phyloP scores from a whole-genome alignment of 2,888 invertebrate species.

The Phaedon cochleariae region DNA sequence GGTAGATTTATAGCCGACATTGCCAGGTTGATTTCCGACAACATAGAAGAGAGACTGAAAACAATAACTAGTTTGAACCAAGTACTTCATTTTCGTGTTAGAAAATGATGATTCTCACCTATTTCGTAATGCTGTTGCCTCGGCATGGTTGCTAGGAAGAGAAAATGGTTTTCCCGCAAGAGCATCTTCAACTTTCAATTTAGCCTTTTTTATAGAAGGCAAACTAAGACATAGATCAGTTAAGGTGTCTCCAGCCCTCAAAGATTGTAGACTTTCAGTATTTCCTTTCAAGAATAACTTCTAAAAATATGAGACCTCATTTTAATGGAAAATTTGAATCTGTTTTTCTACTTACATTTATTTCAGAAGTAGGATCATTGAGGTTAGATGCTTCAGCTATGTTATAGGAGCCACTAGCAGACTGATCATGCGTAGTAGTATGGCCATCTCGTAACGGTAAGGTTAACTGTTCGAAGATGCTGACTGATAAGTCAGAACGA shows the following conservation, averaged over 20 bases:
- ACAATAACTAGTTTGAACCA: no score
- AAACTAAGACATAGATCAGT: constrained; percentile 83
- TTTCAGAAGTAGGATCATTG: constrained; percentile 61
- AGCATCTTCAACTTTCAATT: constrained; percentile 70
- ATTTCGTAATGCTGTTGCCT: constrained; percentile 74
- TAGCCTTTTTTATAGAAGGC: constrained; percentile 72
- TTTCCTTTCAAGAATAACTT: constrained; percentile 82
- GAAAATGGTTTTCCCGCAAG: constrained; percentile 73
- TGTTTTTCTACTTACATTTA: constrained; percentile 57
- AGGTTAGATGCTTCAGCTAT: constrained; percentile 43
- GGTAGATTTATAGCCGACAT: constrained; percentile 86
- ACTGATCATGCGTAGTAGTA: constrained; percentile 52
- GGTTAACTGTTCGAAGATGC: constrained; percentile 78
- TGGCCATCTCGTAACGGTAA: constrained; percentile 71
- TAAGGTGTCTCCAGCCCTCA: constrained; percentile 83
- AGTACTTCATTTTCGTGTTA: no score
- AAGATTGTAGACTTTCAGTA: constrained; percentile 77
- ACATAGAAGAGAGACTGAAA: constrained; percentile 79
- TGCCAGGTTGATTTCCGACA: constrained; percentile 85
- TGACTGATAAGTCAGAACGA: constrained; percentile 74
- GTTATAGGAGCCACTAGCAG: constrained; percentile 59
- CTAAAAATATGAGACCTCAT: constrained; percentile 64
- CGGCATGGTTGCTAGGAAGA: constrained; percentile 74
- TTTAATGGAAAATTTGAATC: constrained; percentile 15
- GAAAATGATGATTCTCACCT: constrained; percentile 58